phyloP scores from a whole-genome alignment of 2,888 invertebrate genomes.

The Dryococelus australis region DNA sequence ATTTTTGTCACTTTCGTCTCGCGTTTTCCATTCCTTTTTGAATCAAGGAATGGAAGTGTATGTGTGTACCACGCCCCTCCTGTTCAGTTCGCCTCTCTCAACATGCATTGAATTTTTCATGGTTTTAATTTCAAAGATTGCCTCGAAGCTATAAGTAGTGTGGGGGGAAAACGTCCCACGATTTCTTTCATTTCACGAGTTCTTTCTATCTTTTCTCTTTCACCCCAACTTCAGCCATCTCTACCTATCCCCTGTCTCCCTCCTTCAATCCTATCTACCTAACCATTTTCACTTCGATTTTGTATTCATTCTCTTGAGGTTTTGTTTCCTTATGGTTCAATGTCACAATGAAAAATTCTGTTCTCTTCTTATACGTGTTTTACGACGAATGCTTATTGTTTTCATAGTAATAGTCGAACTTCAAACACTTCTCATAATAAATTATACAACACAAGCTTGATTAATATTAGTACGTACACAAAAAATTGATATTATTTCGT shows the following conservation, averaged over 20 bases:
- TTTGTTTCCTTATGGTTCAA: neutral
- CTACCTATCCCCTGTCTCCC: neutral
- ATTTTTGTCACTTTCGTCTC: slow-evolving; percentile 27
- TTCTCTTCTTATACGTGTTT: neutral
- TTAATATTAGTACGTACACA: no score
- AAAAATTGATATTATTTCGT: no score
- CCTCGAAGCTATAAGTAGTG: slow-evolving; percentile 43
- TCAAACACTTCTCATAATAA: no score
- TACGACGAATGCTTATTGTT: neutral
- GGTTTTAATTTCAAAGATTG: slow-evolving; percentile 46
- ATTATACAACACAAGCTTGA: no score
- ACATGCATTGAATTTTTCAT: slow-evolving; percentile 44
- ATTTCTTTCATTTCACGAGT: slow-evolving; percentile 28
- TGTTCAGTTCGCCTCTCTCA: slow-evolving; percentile 31
- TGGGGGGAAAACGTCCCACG: slow-evolving; percentile 38
- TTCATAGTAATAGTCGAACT: neutral
- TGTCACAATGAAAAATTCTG: neutral
- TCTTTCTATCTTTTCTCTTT: slow-evolving; percentile 29
- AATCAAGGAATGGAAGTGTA: slow-evolving; percentile 23
- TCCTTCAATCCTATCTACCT: slow-evolving; percentile 16
- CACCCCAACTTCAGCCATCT: slow-evolving; percentile 7
- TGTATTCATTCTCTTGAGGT: neutral
- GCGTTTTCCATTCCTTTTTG: slow-evolving; percentile 22
- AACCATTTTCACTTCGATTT: slow-evolving; percentile 10
- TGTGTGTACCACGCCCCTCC: slow-evolving; percentile 21